Evolutionary conservation across 2,888 invertebrate genomes (phyloP).

Genomic region (Prionchulus punctatus): DNA sequence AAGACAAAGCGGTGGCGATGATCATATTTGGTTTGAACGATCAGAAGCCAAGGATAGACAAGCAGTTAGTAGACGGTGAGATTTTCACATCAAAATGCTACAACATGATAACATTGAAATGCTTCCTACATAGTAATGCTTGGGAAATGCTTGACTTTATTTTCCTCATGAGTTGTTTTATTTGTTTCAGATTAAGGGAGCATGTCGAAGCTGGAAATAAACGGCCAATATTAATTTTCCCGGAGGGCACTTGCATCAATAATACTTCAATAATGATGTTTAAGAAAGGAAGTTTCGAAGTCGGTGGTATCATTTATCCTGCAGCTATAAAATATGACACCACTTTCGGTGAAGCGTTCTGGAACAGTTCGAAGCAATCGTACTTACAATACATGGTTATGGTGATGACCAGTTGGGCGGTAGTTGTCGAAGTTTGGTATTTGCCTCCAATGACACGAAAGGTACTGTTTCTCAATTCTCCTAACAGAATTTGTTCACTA

Average conservation of each 20-base stretch:
- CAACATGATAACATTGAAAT: too few relatives aligned
- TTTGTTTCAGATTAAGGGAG: conserved; percentile 56
- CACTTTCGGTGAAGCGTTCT: conserved; percentile 93
- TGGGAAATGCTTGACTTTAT: too few relatives aligned
- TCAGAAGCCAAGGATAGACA: conserved; percentile 82
- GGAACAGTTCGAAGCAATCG: conserved; percentile 86
- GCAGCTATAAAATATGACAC: conserved; percentile 98
- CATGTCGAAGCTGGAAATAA: conserved; percentile 82
- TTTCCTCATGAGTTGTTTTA: too few relatives aligned
- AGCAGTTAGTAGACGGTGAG: conserved; percentile 72
- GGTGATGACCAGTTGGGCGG: conserved; percentile 99
- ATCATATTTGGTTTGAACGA: conserved; percentile 97
- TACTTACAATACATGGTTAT: conserved; percentile 52
- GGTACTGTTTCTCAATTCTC: too few relatives aligned
- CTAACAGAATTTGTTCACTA: too few relatives aligned
- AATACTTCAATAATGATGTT: conserved; percentile 99
- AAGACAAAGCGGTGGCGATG: conserved; percentile 72
- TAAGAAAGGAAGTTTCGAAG: conserved; percentile 98
- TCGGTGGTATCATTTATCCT: conserved; percentile 89
- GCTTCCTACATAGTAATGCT: too few relatives aligned
- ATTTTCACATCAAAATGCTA: too few relatives aligned
- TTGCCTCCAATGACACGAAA: conserved; percentile 74
- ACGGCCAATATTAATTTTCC: conserved; percentile 92
- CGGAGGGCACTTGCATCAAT: conserved; percentile 98
- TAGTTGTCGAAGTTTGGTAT: conserved; percentile 97